Evolutionary conservation across 2,113 vertebrate species (phyloP).

Genomic region (Numenius arquata): DNA sequence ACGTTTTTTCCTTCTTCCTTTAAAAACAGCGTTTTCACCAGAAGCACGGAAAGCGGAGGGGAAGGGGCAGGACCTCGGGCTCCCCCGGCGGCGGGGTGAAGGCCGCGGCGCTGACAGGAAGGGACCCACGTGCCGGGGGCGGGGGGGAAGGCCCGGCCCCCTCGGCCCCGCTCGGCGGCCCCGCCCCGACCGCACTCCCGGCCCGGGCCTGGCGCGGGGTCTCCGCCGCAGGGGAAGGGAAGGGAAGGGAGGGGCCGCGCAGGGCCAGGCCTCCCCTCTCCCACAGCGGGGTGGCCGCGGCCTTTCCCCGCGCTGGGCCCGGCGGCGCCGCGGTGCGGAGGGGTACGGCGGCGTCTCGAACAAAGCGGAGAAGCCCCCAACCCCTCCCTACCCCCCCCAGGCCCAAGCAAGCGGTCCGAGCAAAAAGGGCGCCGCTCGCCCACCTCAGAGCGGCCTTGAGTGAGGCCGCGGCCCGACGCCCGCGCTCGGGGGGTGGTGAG

Average conservation of each 20-base stretch:
- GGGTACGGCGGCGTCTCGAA: not conserved
- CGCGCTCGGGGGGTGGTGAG: not conserved
- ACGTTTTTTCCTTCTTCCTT: no score
- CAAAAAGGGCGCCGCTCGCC: not conserved
- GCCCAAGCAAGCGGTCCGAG: not conserved
- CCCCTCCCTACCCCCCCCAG: no score
- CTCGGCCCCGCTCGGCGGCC: not conserved
- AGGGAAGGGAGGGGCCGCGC: not conserved
- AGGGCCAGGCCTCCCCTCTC: not conserved
- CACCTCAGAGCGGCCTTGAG: not conserved
- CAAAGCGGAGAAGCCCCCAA: not conserved
- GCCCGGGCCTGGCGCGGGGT: not conserved
- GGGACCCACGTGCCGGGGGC: not conserved
- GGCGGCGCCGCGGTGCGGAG: no score
- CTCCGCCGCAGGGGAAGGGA: not conserved
- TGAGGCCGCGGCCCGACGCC: not conserved
- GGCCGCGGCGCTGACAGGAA: not conserved
- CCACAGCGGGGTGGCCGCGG: not conserved
- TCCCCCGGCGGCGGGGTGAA: not conserved
- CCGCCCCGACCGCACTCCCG: not conserved
- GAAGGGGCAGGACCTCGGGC: slow-evolving; percentile 51
- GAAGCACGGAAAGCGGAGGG: slow-evolving; percentile 54
- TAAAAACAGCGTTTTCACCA: not conserved
- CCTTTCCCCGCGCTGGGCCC: not conserved
- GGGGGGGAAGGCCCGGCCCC: not conserved